Conservation (phyloP, 1,140 invertebrate species). For the Brachionus paranguensis region DNA sequence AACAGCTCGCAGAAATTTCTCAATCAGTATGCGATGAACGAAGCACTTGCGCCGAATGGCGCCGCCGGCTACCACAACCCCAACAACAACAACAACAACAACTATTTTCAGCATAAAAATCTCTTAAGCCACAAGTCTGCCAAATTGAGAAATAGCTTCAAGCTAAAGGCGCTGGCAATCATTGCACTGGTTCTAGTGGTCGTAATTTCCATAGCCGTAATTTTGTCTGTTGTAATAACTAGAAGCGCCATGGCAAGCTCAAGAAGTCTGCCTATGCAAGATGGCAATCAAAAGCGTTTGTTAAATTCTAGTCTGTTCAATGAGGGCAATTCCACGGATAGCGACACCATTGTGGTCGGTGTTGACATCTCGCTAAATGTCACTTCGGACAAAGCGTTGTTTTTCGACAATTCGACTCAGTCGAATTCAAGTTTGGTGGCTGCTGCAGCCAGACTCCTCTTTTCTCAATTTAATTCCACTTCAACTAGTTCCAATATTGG, state of each 20-base stretch:
- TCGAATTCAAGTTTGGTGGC: background rate
- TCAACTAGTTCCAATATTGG: background rate
- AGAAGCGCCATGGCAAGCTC: background rate
- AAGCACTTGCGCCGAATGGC: background rate
- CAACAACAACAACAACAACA: too few relatives aligned
- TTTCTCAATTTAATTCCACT: background rate
- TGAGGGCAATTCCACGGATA: background rate
- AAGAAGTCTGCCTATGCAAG: background rate
- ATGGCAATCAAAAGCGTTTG: background rate
- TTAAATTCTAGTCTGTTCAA: background rate
- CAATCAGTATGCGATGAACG: background rate
- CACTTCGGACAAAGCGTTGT: background rate
- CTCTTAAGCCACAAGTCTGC: too few relatives aligned
- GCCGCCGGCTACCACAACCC: background rate
- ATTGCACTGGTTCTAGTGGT: background rate
- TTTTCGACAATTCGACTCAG: background rate
- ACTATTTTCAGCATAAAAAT: background rate
- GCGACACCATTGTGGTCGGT: background rate
- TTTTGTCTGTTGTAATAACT: slow-evolving; percentile 10
- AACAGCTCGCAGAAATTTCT: slow-evolving; percentile 8
- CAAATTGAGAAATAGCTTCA: background rate
- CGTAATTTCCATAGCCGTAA: background rate
- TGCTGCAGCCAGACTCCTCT: background rate
- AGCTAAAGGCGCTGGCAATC: background rate
- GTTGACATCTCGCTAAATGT: background rate